Conservation (phyloP, 92 coral and sea anemone genomes). For the Umimayanthus kanabou region DNA sequence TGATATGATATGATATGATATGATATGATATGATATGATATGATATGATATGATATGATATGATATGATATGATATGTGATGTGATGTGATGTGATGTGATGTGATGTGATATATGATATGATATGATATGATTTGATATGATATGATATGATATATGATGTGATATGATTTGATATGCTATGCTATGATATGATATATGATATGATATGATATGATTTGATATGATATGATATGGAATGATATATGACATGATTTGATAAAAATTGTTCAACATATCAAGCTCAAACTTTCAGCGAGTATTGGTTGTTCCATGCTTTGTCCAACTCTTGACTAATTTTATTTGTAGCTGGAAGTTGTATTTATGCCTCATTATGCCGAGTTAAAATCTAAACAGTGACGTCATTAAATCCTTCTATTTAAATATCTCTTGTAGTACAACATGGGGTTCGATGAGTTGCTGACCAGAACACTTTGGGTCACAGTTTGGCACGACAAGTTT, state of each 20-base stretch:
- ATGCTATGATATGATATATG: not conserved
- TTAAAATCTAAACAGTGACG: not conserved
- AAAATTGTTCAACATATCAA: no score
- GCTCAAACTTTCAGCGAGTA: no score
- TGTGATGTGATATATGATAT: not conserved
- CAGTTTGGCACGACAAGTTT: slow-evolving; percentile 61
- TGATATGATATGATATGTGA: not conserved
- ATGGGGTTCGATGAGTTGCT: slow-evolving; percentile 53
- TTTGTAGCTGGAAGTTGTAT: not conserved
- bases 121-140: not conserved
- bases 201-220: not conserved
- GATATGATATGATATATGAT: not conserved
- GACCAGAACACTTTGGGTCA: slow-evolving; percentile 55
- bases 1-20: not conserved
- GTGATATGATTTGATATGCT: not conserved
- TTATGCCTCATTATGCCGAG: not conserved
- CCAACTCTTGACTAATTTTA: not conserved
- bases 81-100: not conserved
- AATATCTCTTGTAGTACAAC: slow-evolving; percentile 39
- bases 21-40: not conserved
- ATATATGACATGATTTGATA: not conserved
- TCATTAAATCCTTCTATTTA: not conserved
- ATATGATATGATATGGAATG: not conserved
- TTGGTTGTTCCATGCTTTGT: no score
- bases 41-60: not conserved